Conservation (phyloP, 2,888 invertebrate genomes). For the Parasteatoda lunata region DNA sequence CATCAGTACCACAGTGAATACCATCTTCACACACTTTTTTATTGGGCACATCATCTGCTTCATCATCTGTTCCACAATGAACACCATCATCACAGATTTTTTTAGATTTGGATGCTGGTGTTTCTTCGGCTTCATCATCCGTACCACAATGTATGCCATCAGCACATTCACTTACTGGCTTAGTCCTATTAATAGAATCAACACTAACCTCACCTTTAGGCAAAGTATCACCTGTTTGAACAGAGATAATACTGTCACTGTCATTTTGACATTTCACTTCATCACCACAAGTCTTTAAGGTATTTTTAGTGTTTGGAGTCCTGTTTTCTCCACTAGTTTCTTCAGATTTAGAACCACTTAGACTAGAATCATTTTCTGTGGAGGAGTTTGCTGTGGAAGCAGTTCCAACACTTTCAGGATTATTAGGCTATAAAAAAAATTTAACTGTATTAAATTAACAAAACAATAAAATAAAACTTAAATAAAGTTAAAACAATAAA, state of each 20-base stretch:
- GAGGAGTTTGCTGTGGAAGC: slow-evolving; percentile 6
- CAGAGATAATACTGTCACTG: not conserved
- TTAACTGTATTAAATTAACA: not conserved
- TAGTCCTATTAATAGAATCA: slow-evolving; percentile 40
- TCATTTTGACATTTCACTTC: slow-evolving; percentile 22
- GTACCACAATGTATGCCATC: slow-evolving; percentile 57
- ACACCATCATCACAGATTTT: slow-evolving; percentile 56
- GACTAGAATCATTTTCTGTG: slow-evolving; percentile 39
- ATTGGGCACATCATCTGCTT: not conserved
- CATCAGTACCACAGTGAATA: slow-evolving; percentile 45
- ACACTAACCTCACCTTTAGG: slow-evolving; percentile 14
- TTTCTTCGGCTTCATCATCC: slow-evolving; percentile 35
- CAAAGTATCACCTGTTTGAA: not conserved
- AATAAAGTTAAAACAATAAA: not conserved
- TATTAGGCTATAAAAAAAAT: slow-evolving; percentile 4
- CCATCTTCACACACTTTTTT: slow-evolving; percentile 44
- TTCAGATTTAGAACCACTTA: slow-evolving; percentile 25
- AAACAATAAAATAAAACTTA: not conserved
- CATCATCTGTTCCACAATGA: slow-evolving; percentile 30
- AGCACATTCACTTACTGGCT: slow-evolving; percentile 29
- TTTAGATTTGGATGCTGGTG: not conserved
- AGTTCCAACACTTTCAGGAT: slow-evolving; percentile 11
- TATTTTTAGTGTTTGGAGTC: slow-evolving; percentile 26
- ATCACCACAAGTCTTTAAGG: slow-evolving; percentile 18
- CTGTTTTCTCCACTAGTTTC: slow-evolving; percentile 46